These are phyloP conservation scores for Hippopotamus amphibius DNA, from an alignment of 2,113 vertebrate species.

Conservation along the genomic window DNA sequence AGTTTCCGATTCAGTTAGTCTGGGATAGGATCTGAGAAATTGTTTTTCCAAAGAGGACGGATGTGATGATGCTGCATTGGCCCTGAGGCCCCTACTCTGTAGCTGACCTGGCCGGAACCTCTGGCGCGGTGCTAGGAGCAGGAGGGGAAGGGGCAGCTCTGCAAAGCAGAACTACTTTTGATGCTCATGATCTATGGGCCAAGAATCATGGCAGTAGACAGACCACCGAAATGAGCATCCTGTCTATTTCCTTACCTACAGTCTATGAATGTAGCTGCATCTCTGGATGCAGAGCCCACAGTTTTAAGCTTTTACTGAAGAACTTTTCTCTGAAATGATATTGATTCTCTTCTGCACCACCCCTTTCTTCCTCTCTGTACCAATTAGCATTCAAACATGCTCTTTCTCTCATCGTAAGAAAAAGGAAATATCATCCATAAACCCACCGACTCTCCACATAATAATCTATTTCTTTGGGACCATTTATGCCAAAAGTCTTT, in stretches of 20 bases:
- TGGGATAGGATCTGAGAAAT: neutral
- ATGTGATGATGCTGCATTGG: neutral
- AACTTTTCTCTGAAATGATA: neutral
- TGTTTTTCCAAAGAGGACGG: neutral
- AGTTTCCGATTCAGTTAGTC: neutral
- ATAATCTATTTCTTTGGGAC: too few species aligned
- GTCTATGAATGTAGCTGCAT: neutral
- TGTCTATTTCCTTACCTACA: accelerated
- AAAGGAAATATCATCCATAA: neutral
- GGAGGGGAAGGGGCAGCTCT: neutral
- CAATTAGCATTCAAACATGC: neutral
- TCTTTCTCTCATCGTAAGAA: neutral
- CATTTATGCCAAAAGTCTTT: neutral
- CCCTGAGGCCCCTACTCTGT: neutral
- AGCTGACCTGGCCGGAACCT: neutral
- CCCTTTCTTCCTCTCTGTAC: neutral
- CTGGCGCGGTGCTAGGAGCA: neutral
- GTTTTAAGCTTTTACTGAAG: neutral
- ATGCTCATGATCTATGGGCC: neutral
- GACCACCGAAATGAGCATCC: too few species aligned
- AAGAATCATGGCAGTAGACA: neutral
- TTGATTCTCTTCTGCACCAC: neutral
- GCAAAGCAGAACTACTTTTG: neutral
- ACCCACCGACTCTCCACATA: neutral
- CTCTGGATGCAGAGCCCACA: neutral